Evolutionary conservation across 1,140 invertebrate species (phyloP).

Genomic region (Oryctes rhinoceros): DNA sequence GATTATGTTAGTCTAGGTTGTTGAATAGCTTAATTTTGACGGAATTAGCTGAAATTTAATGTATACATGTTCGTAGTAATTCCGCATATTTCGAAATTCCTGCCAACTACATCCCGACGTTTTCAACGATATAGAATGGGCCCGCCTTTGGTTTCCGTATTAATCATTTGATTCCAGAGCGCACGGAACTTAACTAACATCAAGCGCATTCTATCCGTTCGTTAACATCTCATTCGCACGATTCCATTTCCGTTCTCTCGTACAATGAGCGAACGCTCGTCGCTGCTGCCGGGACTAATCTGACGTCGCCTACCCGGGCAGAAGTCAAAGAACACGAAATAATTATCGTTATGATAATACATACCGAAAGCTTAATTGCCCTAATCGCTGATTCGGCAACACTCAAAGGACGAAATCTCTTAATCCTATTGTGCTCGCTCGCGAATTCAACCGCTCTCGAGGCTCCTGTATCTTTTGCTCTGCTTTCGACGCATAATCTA

Average conservation of each 20-base stretch:
- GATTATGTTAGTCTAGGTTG: too few species aligned
- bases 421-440: constrained; percentile 22
- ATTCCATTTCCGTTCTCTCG: background rate
- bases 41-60: too few species aligned
- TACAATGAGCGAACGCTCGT: background rate
- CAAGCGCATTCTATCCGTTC: background rate
- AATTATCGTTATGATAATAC: constrained; percentile 19
- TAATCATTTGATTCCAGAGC: background rate
- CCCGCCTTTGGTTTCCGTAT: too few species aligned
- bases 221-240: background rate
- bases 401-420: constrained; percentile 15
- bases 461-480: background rate
- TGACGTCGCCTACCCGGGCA: background rate
- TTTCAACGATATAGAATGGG: too few species aligned
- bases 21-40: too few species aligned
- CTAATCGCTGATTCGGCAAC: constrained; percentile 21
- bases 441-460: background rate
- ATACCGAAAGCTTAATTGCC: constrained; percentile 14
- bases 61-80: too few species aligned
- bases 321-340: constrained; percentile 12
- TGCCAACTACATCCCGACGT: too few species aligned
- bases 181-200: background rate
- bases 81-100: too few species aligned
- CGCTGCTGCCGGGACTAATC: background rate
- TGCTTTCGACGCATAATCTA: constrained; percentile 4